Base-by-base conservation (phyloP, 2,888 invertebrate species). In the Stenurella melanura region DNA sequence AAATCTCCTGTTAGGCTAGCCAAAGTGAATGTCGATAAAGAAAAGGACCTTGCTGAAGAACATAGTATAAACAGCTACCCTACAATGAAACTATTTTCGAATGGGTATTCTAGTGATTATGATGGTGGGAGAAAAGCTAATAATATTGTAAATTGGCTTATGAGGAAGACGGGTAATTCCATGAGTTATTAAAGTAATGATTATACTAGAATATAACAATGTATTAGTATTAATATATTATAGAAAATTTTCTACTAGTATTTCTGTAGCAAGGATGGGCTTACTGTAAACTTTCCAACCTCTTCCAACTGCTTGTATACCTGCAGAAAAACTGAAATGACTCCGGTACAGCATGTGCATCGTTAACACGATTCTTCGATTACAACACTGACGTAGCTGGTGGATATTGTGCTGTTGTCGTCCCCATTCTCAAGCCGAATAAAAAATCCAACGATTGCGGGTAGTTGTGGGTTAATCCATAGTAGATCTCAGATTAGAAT, bases 21-120 rank as follows among this genome's bases (percentile, higher is more conserved):
- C 9, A 93, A 94, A 18, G 90, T 95, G 0, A 95, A 96, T 87
- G 94, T 93, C 6, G 92, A 93, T 0, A 90, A 91, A 60, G 93
- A 94, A 82, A 89, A 90, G 0, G 90, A 91, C 70, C 89, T 93
- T 0, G 92, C 93, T 0, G 91, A 92, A 68, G 86, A 92, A 64
- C 94, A 92, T 80, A 90, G 91, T 64, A 91, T 96, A 58, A 89
- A 91, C 73, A 93, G 93, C 0, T 92, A 93, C 83, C 96, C 95
- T 0, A 94, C 94, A 0, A 90, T 95, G 85, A 93, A 93, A 89
- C 90, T 92, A 71, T 94, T 92, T 86, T 87, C 88, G 1, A 88
- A 90, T 57, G 93, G 94, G 0, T 89, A 90, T 68, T 86, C 88
- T 3, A 79, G 90, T 0, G 91, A 92, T 64, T 95, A 94, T 87